Conservation (phyloP, 2,888 invertebrate species). For the Hartigia nigra region DNA sequence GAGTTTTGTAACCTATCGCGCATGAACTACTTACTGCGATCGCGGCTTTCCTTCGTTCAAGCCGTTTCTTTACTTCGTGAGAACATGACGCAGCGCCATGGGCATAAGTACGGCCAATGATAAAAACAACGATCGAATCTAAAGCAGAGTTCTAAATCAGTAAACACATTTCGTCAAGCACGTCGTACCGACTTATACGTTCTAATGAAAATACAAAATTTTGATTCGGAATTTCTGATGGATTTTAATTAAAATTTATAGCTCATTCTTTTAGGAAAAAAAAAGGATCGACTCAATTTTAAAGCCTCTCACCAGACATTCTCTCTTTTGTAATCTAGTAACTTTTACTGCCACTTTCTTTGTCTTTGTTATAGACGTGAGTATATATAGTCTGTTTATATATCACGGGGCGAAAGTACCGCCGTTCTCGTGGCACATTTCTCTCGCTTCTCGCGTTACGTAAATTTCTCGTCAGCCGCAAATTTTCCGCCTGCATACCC, state of each 20-base stretch:
- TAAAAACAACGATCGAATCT: not conserved
- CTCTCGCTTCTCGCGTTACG: not conserved
- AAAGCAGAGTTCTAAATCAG: not conserved
- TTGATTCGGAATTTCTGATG: too few relatives aligned
- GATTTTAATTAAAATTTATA: too few relatives aligned
- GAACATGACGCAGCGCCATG: not conserved
- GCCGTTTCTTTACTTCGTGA: constrained; percentile 10
- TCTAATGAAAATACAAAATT: not conserved
- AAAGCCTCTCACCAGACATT: not conserved
- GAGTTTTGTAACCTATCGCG: constrained; percentile 17
- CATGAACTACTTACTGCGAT: constrained; percentile 19
- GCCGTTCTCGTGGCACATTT: not conserved
- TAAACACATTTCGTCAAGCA: not conserved
- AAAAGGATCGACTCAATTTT: not conserved
- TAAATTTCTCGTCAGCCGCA: not conserved
- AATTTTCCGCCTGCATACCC: not conserved
- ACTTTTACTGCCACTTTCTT: not conserved
- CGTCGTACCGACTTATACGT: not conserved
- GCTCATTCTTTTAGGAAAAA: too few relatives aligned
- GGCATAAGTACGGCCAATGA: not conserved
- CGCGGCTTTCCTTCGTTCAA: constrained; percentile 14
- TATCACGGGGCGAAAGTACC: not conserved
- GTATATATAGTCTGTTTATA: not conserved
- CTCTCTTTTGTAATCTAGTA: not conserved
- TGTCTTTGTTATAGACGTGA: not conserved